Evolutionary conservation across 2,888 invertebrate species (phyloP).

Genomic region (Luperina testacea): DNA sequence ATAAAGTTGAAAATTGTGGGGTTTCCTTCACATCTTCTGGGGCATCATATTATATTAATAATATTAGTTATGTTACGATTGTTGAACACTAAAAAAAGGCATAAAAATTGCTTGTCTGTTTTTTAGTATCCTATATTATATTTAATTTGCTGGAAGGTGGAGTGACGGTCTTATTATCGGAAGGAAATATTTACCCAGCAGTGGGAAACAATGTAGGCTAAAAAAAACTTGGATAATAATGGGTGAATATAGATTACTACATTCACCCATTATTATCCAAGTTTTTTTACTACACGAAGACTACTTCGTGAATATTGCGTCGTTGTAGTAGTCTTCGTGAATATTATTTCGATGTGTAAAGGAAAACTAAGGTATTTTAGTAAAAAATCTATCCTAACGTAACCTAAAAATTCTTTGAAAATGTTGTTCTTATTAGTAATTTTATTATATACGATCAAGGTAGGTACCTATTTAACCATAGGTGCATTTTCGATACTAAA

Average conservation of each 20-base stretch:
- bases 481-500: conserved; percentile 5
- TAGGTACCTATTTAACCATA: not conserved
- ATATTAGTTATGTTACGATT: not conserved
- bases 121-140: not conserved
- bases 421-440: not conserved
- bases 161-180: not conserved
- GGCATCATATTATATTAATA: no score
- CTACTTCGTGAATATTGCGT: no score
- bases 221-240: not conserved
- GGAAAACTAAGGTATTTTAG: not conserved
- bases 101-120: no score
- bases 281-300: no score
- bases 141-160: not conserved
- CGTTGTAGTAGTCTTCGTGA: not conserved
- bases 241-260: not conserved
- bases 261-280: no score
- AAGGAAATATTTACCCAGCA: not conserved
- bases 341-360: not conserved
- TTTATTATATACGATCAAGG: not conserved
- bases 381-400: not conserved
- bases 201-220: no score
- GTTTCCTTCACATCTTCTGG: not conserved
- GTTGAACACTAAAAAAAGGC: not conserved
- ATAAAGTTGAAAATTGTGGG: not conserved
- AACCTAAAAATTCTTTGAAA: not conserved